Evolutionary conservation across 1,140 invertebrate species (phyloP).

Genomic region (Lordiphosa collinella): DNA sequence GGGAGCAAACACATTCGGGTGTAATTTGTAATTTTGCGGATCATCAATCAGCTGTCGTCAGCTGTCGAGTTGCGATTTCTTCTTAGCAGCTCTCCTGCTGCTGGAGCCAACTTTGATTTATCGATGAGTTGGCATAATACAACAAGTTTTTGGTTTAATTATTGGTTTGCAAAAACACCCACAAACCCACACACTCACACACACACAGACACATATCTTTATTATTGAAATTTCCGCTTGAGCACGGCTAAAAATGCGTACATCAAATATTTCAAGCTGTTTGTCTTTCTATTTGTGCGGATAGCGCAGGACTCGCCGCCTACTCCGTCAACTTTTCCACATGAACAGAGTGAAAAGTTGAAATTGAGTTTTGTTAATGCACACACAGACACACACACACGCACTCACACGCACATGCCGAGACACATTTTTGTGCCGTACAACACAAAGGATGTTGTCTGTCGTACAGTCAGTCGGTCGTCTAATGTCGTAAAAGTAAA

Average conservation of each 20-base stretch:
- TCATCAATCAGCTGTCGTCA: constrained; percentile 71
- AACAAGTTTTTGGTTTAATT: constrained; percentile 17
- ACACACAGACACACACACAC: constrained; percentile 32
- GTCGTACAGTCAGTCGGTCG: neutral
- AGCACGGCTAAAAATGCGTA: constrained; percentile 23
- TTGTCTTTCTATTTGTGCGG: constrained; percentile 22
- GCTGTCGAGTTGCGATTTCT: constrained; percentile 59
- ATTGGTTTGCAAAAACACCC: neutral
- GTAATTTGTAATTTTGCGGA: constrained; percentile 74
- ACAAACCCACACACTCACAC: too few relatives aligned
- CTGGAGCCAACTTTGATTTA: constrained; percentile 54
- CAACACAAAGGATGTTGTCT: constrained; percentile 18
- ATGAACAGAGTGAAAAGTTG: constrained; percentile 59
- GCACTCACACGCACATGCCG: constrained; percentile 7
- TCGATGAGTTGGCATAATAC: constrained; percentile 62
- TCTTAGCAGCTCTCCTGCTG: constrained; percentile 14
- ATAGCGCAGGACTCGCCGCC: constrained; percentile 16
- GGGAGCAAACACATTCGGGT: constrained; percentile 63
- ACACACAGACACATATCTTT: neutral
- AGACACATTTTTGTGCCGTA: constrained; percentile 1
- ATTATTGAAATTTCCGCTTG: neutral
- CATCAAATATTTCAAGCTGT: constrained; percentile 37
- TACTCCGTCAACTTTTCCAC: constrained; percentile 49
- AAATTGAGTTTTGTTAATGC: constrained; percentile 59
- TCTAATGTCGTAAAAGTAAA: too few relatives aligned